phyloP scores from a whole-genome alignment of 2,888 invertebrate species.

The Pimpla rufipes region DNA sequence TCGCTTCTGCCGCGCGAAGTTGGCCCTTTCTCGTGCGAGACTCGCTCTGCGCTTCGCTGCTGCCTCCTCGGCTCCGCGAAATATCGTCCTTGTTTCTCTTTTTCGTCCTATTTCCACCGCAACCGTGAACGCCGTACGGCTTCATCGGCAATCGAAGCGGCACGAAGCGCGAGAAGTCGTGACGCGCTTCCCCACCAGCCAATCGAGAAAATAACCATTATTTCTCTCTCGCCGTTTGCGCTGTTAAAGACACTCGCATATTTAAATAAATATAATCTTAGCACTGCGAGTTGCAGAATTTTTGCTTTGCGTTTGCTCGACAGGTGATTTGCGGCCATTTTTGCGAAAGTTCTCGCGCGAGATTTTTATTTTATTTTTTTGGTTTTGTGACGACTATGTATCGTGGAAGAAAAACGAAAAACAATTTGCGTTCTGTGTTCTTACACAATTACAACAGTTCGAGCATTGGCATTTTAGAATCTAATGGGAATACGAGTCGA shows the following conservation, averaged over 20 bases:
- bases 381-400: too few species aligned
- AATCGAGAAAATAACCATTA: slow-evolving; percentile 3
- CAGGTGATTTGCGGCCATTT: too few species aligned
- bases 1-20: slow-evolving; percentile 23
- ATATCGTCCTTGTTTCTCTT: slow-evolving; percentile 19
- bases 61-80: slow-evolving; percentile 23
- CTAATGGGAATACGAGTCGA: neutral
- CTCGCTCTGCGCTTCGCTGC: slow-evolving; percentile 42
- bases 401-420: too few species aligned
- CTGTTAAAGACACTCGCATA: neutral
- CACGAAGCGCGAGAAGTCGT: slow-evolving; percentile 38
- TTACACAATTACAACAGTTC: neutral
- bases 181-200: slow-evolving; percentile 23
- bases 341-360: too few species aligned
- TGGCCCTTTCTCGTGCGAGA: slow-evolving; percentile 49
- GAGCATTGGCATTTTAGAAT: neutral
- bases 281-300: too few species aligned
- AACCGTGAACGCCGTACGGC: neutral
- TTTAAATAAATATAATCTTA: too few species aligned
- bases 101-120: slow-evolving; percentile 1
- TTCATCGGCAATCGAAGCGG: slow-evolving; percentile 7
- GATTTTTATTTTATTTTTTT: too few species aligned
- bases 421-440: too few species aligned
- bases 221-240: neutral
- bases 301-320: too few species aligned